Evolutionary conservation across 2,113 vertebrate genomes (phyloP).

Genomic region (Neopipo cinnamomea): DNA sequence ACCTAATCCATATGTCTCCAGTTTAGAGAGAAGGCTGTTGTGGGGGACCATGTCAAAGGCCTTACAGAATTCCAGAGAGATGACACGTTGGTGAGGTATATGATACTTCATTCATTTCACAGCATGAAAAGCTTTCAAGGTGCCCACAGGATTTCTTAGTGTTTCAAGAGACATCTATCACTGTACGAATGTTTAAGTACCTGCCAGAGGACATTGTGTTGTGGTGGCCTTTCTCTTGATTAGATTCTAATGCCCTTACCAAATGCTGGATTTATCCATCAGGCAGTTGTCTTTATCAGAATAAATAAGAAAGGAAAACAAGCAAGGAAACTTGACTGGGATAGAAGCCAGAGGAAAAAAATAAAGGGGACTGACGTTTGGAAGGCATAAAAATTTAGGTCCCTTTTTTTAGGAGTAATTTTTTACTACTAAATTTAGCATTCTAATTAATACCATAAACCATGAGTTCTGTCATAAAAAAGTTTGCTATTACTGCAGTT

Average conservation of each 20-base stretch:
- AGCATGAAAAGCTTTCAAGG: background rate
- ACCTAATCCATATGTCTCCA: background rate
- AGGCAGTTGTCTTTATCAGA: background rate
- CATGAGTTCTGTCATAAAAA: background rate
- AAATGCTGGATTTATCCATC: background rate
- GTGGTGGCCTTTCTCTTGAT: background rate
- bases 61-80: background rate
- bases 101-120: background rate
- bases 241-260: background rate
- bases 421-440: background rate
- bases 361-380: background rate
- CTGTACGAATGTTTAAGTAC: background rate
- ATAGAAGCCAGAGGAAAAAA: background rate
- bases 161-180: background rate
- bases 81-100: background rate
- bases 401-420: background rate
- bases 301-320: background rate
- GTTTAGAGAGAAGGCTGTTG: background rate
- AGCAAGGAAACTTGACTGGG: background rate
- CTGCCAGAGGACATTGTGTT: background rate
- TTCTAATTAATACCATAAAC: background rate
- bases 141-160: background rate
- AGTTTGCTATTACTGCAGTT: background rate
- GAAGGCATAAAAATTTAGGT: background rate
- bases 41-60: background rate